Evolutionary conservation across 2,888 invertebrate genomes (phyloP).

Genomic region (Dexiosoma caninum): DNA sequence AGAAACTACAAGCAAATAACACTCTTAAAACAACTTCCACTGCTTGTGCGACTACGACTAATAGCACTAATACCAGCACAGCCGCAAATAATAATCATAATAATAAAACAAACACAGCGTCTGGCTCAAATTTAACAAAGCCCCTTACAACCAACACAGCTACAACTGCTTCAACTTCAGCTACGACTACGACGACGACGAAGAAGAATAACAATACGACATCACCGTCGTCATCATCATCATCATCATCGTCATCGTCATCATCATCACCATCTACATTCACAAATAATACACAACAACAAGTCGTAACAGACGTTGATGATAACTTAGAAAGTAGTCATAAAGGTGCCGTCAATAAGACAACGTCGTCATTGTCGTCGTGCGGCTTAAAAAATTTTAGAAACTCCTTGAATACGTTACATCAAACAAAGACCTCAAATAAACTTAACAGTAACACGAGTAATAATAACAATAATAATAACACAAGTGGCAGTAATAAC

Average conservation of each 20-base stretch:
- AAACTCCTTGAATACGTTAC: constrained; percentile 58
- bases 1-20: constrained; percentile 5
- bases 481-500: constrained; percentile 2
- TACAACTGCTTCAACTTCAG: constrained; percentile 57
- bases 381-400: constrained; percentile 57
- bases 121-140: constrained; percentile 64
- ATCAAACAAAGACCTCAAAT: constrained; percentile 44
- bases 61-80: constrained; percentile 52
- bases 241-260: constrained; percentile 56
- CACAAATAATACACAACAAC: constrained; percentile 58
- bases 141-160: constrained; percentile 50
- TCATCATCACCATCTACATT: constrained; percentile 60
- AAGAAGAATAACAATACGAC: constrained; percentile 53
- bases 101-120: constrained; percentile 34
- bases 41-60: constrained; percentile 59
- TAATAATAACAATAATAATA: constrained; percentile 20
- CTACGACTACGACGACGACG: constrained; percentile 60
- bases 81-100: constrained; percentile 56
- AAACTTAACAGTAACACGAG: constrained; percentile 31
- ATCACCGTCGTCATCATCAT: constrained; percentile 63
- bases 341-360: constrained; percentile 76
- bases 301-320: constrained; percentile 70
- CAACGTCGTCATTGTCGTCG: constrained; percentile 71
- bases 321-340: constrained; percentile 72
- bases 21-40: constrained; percentile 51